Evolutionary conservation across 1,140 invertebrate genomes (phyloP).

Genomic region (Drosophila nannoptera): DNA sequence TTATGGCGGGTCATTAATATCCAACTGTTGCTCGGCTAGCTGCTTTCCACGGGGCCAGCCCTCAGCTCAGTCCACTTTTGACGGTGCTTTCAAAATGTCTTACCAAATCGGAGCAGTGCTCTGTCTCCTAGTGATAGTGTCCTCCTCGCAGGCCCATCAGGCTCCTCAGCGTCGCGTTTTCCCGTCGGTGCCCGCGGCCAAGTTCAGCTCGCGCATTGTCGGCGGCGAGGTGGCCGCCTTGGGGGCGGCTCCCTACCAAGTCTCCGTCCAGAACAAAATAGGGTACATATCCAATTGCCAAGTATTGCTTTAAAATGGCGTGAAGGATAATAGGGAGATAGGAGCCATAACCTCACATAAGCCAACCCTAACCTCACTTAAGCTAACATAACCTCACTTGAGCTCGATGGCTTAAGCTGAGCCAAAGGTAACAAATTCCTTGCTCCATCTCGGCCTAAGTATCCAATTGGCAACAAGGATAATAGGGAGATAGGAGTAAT

Average conservation of each 20-base stretch:
- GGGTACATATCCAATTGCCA: constrained; percentile 37
- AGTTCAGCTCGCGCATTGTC: constrained; percentile 62
- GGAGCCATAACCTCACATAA: too few species aligned
- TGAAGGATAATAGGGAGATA: too few species aligned
- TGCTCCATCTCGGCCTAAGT: neutral
- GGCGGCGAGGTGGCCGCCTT: constrained; percentile 76
- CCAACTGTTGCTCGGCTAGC: constrained; percentile 21
- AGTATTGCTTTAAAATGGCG: neutral
- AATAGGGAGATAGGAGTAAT: too few species aligned
- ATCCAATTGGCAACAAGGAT: too few species aligned
- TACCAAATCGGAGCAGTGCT: constrained; percentile 34
- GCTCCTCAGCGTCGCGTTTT: constrained; percentile 14
- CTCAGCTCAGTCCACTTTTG: constrained; percentile 52
- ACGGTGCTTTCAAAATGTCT: constrained; percentile 51
- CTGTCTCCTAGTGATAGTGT: constrained; percentile 25
- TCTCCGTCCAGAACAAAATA: constrained; percentile 67
- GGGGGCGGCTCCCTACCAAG: constrained; percentile 77
- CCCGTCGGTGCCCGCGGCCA: neutral
- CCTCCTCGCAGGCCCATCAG: constrained; percentile 23
- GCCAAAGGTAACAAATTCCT: too few species aligned
- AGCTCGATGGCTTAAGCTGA: neutral
- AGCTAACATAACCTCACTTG: neutral
- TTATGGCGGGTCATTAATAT: constrained; percentile 63
- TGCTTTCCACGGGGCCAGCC: constrained; percentile 13
- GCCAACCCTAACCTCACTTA: neutral